phyloP scores from a whole-genome alignment of 2,888 invertebrate species.

The Agonopterix arenella region DNA sequence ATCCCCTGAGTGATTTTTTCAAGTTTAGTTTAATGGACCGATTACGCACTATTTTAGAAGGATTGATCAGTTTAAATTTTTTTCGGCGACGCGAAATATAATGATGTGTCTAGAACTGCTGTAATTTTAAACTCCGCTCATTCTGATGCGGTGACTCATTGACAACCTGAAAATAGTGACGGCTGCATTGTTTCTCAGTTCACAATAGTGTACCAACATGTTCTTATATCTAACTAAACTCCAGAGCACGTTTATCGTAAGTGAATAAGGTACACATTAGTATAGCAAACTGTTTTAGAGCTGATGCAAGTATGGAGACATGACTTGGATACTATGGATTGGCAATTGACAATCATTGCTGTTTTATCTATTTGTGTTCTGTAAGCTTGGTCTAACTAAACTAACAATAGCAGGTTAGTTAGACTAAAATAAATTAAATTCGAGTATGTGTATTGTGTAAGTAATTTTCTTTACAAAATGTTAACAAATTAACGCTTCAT shows the following conservation, averaged over 20 bases:
- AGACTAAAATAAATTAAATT: not conserved
- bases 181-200: conserved; percentile 32
- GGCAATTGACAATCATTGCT: conserved; percentile 18
- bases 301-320: not conserved
- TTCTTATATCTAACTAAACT: conserved; percentile 1
- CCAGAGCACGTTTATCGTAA: not conserved
- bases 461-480: too few relatives aligned
- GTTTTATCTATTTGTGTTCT: conserved; percentile 14
- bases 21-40: too few relatives aligned
- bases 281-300: not conserved
- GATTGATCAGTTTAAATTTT: too few relatives aligned
- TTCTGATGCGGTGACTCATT: conserved; percentile 38
- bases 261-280: not conserved
- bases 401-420: not conserved
- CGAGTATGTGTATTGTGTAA: too few relatives aligned
- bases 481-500: too few relatives aligned
- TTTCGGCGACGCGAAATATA: too few relatives aligned
- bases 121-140: conserved; percentile 12
- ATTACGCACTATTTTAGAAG: too few relatives aligned
- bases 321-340: not conserved
- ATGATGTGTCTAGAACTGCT: not conserved
- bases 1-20: too few relatives aligned
- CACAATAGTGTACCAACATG: conserved; percentile 17
- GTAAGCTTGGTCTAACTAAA: not conserved
- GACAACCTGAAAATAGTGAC: conserved; percentile 39